phyloP scores from a whole-genome alignment of 2,888 invertebrate genomes.

The Plebejus anna region DNA sequence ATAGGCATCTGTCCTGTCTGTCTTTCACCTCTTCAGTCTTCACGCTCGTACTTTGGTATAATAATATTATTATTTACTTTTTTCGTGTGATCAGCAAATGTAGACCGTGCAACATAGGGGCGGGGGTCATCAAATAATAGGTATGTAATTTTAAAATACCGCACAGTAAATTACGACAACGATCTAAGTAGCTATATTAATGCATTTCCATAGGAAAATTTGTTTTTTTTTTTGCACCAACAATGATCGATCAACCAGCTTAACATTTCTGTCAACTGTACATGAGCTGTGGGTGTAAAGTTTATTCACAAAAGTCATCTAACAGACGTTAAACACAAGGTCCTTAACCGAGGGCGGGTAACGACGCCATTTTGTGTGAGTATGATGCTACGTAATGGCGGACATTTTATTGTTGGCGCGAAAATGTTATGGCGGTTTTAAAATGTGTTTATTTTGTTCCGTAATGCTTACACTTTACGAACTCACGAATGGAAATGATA shows the following conservation, averaged over 20 bases:
- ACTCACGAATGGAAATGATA: neutral
- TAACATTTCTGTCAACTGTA: neutral
- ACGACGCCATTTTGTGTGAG: conserved; percentile 28
- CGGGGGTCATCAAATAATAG: no score
- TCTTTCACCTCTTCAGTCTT: no score
- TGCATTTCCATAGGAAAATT: no score
- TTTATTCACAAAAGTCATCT: conserved; percentile 17
- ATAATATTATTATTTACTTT: no score
- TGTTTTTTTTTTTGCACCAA: no score
- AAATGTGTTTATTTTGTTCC: conserved; percentile 19
- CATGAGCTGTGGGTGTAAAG: conserved; percentile 1
- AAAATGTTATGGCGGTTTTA: conserved; percentile 18
- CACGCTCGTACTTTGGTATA: no score
- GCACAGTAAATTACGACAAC: no score
- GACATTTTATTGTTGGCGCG: conserved; percentile 26
- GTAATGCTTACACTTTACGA: conserved; percentile 10
- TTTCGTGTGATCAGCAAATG: no score
- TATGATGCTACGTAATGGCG: conserved; percentile 27
- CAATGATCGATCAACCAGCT: neutral
- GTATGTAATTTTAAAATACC: no score
- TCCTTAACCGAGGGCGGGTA: conserved; percentile 5
- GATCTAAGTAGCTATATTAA: no score
- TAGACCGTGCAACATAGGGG: no score
- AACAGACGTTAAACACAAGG: conserved; percentile 23
- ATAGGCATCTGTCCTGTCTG: no score